Base-by-base conservation (phyloP, 2,797 vertebrate species). In the Lagocephalus sceleratus region DNA sequence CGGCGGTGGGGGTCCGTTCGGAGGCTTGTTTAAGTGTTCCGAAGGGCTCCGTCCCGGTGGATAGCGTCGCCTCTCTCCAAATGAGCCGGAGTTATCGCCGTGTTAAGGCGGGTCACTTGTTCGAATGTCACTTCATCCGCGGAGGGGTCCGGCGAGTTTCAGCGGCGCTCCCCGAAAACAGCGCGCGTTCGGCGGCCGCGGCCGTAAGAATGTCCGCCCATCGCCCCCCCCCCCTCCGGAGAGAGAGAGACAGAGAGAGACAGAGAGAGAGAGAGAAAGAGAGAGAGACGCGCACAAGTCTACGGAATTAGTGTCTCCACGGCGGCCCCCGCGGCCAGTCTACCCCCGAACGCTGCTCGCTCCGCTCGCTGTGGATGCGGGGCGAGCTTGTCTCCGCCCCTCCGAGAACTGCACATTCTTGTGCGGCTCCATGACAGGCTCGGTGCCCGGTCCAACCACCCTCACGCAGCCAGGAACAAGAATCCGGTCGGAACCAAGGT, bases 301-400 rank as follows among this genome's bases (percentile, higher is more conserved):
- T n/a, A n/a, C n/a, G n/a, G n/a, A n/a, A n/a, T n/a, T n/a, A n/a
- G n/a, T n/a, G 54, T 63, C 43, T 26, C 45, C 25, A 5, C 55
- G 42, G 19, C 59, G 39, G 76, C 41, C 15, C 20, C n/a, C 76
- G 29, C 76, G 29, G 56, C 53, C 45, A 46, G 63, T 46, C 60
- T 51, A 75, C 26, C 49, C 25, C 50, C 51, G 2, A n/a, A 12
- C 57, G 66, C 73, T 25, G 74, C 70, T 41, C 38, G 40, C 40
- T 75, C 14, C 12, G 16, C 71, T 61, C 57, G 46, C 52, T 40
- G 1, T 71, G 59, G 82, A 84, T 79, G 79, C 66, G 40, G 62
- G 73, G 68, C 57, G 2, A 38, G 66, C 58, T 81, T 84, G 87
- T 85, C 88, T 81, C 88, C 90, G 86, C 90, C 89, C 87, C 85